phyloP scores from a whole-genome alignment of 2,113 vertebrate species.

The Periophthalmodon schlosseri region DNA sequence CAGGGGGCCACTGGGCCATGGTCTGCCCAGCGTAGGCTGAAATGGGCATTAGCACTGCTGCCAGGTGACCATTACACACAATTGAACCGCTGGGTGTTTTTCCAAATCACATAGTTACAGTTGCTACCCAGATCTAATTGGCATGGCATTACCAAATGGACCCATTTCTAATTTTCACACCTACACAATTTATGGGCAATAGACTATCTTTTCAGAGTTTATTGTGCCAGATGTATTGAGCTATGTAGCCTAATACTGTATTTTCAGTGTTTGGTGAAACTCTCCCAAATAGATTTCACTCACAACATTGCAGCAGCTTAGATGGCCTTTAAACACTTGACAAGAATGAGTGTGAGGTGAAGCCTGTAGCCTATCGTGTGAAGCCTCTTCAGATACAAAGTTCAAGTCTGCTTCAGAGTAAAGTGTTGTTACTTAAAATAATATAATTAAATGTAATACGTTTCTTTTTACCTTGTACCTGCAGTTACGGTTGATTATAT shows the following conservation, averaged over 20 bases:
- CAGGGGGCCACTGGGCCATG: slow-evolving; percentile 65
- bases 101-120: slow-evolving; percentile 70
- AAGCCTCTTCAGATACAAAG: too few relatives aligned
- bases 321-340: not conserved
- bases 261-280: not conserved
- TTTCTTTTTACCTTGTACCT: too few relatives aligned
- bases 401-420: too few relatives aligned
- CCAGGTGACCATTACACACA: slow-evolving; percentile 75
- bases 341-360: not conserved
- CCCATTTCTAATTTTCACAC: slow-evolving; percentile 63
- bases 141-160: slow-evolving; percentile 67
- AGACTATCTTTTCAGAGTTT: slow-evolving; percentile 28
- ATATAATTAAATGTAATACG: too few relatives aligned
- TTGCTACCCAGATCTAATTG: slow-evolving; percentile 66
- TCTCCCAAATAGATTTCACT: not conserved
- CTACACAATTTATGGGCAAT: slow-evolving; percentile 44
- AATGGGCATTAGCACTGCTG: slow-evolving; percentile 71
- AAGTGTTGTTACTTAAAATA: too few relatives aligned
- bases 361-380: not conserved
- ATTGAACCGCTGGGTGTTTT: slow-evolving; percentile 66
- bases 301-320: not conserved
- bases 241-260: not conserved
- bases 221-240: slow-evolving; percentile 17
- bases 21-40: slow-evolving; percentile 71
- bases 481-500: too few relatives aligned